Evolutionary conservation across 2,113 vertebrate genomes (phyloP), one percentile per base, ranked within the genome.

Genomic region (Macquaria ambigua): DNA sequence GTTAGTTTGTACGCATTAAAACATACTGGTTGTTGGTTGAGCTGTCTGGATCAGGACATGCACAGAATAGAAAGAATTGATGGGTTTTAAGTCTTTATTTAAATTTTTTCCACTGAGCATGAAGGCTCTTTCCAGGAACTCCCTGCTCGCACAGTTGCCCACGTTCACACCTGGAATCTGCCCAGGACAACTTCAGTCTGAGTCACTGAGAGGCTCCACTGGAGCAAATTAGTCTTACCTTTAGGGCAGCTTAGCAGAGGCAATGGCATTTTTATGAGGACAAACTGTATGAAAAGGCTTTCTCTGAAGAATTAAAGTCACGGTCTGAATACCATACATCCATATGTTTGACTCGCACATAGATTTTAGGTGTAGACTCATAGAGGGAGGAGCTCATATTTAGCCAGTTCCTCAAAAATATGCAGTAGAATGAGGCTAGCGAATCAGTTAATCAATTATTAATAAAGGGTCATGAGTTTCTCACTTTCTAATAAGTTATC

Each of bases 101-200:
- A 41, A 28, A 12, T 16, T 8, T 67, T 66, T 67, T 0, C 23
- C 23, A 37, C 5, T 67, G 56, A 59, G 71, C 46, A 63, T 14
- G 52, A 74, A 9, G 6, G 43, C 68, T 73, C 48, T 80, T 25
- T 81, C 56, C 68, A 73, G 58, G 21, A 77, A 85, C 9, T 6
- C 37, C 73, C 61, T 77, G 59, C 70, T 88, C 18, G 8, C 62
- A 76, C 73, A 55, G 63, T 31, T 64, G 23, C 21, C 64, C 74
- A 84, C 15, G 3, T 37, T 79, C 66, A 84, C 59, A 53, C 58
- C 74, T 86, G 82, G 76, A 83, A 70, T 61, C 52, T 77, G 75
- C 62, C 66, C 73, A 88, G 68, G 46, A 15, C 55, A 83, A 67
- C 14, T 62, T 55, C 56, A 61, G 56, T 12, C 50, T 83, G 88